phyloP scores from a whole-genome alignment of 2,888 invertebrate species.

The Syrista parreyssii region DNA sequence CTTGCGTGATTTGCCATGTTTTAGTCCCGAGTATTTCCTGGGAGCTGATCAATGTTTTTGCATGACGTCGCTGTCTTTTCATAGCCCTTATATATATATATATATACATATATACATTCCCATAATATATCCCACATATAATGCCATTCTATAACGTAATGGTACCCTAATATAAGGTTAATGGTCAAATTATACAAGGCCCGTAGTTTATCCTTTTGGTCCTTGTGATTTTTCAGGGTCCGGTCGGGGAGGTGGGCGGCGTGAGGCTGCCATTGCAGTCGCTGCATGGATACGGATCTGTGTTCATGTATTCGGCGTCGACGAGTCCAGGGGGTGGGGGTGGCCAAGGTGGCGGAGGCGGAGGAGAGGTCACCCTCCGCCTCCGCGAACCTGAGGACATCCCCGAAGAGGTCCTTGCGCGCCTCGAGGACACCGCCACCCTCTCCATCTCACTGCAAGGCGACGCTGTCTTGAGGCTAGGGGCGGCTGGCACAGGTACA shows the following conservation, averaged over 20 bases:
- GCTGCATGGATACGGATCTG: constrained; percentile 65
- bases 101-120: no score
- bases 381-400: constrained; percentile 65
- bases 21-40: no score
- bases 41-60: no score
- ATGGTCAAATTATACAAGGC: no score
- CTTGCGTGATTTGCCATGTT: no score
- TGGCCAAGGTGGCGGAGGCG: constrained; percentile 55
- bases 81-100: no score
- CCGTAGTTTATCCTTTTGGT: neutral
- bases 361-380: constrained; percentile 62
- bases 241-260: constrained; percentile 64
- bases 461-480: constrained; percentile 63
- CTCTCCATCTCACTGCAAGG: constrained; percentile 64
- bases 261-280: constrained; percentile 64
- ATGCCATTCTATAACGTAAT: no score
- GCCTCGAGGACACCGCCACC: constrained; percentile 64
- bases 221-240: constrained; percentile 53
- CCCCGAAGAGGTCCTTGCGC: constrained; percentile 64
- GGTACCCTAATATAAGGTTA: no score
- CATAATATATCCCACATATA: no score
- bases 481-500: constrained; percentile 60
- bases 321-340: constrained; percentile 62
- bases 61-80: no score
- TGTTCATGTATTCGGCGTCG: constrained; percentile 65